Conservation (phyloP, 2,113 vertebrate genomes). For the Prolemur simus region DNA sequence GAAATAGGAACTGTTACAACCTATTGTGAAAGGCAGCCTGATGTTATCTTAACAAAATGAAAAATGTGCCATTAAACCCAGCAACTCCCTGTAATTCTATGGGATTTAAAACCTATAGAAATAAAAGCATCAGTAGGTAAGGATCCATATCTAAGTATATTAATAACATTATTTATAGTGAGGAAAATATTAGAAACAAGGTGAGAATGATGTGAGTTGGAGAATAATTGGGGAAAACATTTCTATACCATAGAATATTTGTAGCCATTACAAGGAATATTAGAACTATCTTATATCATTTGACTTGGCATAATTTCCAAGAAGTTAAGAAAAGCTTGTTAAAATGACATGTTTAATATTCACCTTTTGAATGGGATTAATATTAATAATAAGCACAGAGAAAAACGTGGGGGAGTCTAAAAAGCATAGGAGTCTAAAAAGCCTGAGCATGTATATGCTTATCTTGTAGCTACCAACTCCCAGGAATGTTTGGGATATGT, state of each 20-base stretch:
- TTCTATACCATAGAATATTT: not conserved
- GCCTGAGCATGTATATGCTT: not conserved
- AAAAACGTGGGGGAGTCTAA: not conserved
- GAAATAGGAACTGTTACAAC: not conserved
- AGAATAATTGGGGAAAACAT: not conserved
- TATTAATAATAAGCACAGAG: not conserved
- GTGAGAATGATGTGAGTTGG: not conserved
- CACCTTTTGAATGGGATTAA: not conserved
- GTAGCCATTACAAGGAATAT: not conserved
- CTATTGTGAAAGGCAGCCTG: not conserved
- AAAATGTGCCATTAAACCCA: not conserved
- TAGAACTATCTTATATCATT: not conserved
- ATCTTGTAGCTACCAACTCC: not conserved
- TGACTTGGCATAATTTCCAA: not conserved
- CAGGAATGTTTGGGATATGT: not conserved
- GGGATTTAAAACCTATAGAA: not conserved
- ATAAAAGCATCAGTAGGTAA: not conserved
- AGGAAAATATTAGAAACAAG: not conserved
- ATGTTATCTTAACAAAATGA: not conserved
- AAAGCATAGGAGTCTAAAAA: not conserved
- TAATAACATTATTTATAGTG: not conserved
- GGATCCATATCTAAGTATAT: not conserved
- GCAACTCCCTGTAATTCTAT: not conserved
- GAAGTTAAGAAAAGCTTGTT: conserved; percentile 6
- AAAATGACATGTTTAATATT: not conserved